A percentile compares a stretch with the other conserved stretches of the same genome.
Conservation (phyloP, 2,113 vertebrate species). For the Chlorodrepanis virens region DNA sequence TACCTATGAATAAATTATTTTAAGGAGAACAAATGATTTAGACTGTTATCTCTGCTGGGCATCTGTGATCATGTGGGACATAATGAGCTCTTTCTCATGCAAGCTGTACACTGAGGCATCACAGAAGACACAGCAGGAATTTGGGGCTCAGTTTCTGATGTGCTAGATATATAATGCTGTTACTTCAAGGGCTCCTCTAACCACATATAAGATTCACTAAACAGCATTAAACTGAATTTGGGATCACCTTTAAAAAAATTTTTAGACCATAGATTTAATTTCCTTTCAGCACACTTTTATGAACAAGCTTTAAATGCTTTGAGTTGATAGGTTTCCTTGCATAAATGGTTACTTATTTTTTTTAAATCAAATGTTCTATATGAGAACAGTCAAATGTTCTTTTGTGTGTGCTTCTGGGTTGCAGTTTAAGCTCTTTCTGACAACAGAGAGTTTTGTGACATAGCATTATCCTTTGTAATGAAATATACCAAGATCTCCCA, state of each 20-base stretch:
- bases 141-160: background rate
- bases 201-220: background rate
- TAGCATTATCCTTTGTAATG: background rate
- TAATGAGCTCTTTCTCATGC: slow-evolving; percentile 41
- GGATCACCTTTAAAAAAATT: accelerated
- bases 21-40: slow-evolving; percentile 59
- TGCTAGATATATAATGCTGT: background rate
- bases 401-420: background rate
- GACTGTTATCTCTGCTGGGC: slow-evolving; percentile 36
- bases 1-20: slow-evolving; percentile 63
- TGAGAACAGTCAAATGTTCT: background rate
- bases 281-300: background rate
- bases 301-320: background rate
- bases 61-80: slow-evolving; percentile 32
- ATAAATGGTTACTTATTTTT: background rate
- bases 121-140: slow-evolving; percentile 5
- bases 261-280: background rate
- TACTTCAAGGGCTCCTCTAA: background rate
- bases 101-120: background rate
- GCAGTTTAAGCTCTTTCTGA: background rate
- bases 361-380: background rate
- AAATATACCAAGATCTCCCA: background rate
- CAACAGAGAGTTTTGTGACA: background rate
- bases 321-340: background rate
- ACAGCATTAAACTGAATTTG: background rate